Conservation (phyloP, 2,888 invertebrate species). For the Barypeithes pellucidus region DNA sequence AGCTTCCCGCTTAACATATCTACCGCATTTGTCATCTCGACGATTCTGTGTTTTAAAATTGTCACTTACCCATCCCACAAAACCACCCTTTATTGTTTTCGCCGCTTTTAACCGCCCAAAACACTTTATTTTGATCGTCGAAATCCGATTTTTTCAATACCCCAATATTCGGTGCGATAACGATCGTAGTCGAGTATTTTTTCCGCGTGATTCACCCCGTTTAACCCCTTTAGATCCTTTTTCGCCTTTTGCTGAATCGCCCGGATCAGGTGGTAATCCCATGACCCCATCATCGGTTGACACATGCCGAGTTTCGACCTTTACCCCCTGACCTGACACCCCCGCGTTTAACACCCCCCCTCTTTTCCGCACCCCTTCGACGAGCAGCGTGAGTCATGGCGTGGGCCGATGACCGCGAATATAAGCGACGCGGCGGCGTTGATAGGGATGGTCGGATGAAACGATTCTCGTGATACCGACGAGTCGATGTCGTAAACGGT, state of each 20-base stretch:
- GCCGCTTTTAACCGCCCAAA: background rate
- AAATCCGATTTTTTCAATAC: background rate
- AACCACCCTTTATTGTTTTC: background rate
- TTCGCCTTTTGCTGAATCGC: conserved; percentile 31
- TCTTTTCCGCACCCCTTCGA: background rate
- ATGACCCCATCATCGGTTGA: conserved; percentile 34
- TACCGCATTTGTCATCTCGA: too few species aligned
- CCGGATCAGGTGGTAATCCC: conserved; percentile 44
- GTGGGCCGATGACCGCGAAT: conserved; percentile 44
- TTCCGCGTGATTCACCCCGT: conserved; percentile 30
- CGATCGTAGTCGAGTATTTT: background rate
- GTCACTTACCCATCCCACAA: background rate
- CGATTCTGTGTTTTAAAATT: too few species aligned
- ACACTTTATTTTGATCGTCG: conserved; percentile 1
- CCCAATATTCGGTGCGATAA: background rate
- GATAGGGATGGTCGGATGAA: conserved; percentile 25
- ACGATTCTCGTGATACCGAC: too few species aligned
- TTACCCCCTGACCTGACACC: conserved; percentile 46
- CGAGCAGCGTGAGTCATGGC: conserved; percentile 32
- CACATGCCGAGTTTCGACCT: conserved; percentile 41
- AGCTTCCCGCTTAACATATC: too few species aligned
- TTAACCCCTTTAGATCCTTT: conserved; percentile 4
- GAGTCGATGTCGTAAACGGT: too few species aligned
- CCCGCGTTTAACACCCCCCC: conserved; percentile 2
- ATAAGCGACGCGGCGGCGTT: conserved; percentile 39